Conservation (phyloP, 2,113 vertebrate species). For the Peromyscus maniculatus region DNA sequence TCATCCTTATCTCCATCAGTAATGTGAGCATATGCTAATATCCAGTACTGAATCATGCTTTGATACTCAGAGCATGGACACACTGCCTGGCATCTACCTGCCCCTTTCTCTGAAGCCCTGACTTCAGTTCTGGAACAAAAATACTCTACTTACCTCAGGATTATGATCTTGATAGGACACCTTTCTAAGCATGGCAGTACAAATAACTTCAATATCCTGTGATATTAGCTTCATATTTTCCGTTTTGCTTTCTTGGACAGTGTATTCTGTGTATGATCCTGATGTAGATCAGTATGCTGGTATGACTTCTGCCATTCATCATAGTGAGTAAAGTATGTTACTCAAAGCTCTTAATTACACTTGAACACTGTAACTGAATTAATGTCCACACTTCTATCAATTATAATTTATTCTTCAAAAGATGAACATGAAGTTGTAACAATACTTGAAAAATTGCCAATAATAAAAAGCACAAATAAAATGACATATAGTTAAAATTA, state of each 20-base stretch:
- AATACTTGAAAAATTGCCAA: neutral
- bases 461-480: constrained; percentile 49
- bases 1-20: neutral
- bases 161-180: neutral
- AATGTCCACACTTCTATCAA: neutral
- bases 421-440: neutral
- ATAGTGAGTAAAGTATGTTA: constrained; percentile 26
- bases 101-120: neutral
- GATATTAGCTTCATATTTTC: neutral
- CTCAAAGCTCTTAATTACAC: constrained; percentile 9
- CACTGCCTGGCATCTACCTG: neutral
- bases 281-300: neutral
- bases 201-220: constrained; percentile 5
- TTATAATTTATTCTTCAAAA: constrained; percentile 60
- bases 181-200: constrained; percentile 1
- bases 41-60: neutral
- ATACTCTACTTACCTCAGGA: neutral
- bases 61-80: neutral
- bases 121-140: neutral
- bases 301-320: neutral
- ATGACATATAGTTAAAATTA: constrained; percentile 69
- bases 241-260: constrained; percentile 6
- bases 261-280: constrained; percentile 1
- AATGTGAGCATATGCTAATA: neutral
- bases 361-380: constrained; percentile 29